A percentile compares a stretch with the other conserved stretches of the same genome.
phyloP scores from a whole-genome alignment of 2,888 invertebrate genomes.

The Trissoscelio sp. region DNA sequence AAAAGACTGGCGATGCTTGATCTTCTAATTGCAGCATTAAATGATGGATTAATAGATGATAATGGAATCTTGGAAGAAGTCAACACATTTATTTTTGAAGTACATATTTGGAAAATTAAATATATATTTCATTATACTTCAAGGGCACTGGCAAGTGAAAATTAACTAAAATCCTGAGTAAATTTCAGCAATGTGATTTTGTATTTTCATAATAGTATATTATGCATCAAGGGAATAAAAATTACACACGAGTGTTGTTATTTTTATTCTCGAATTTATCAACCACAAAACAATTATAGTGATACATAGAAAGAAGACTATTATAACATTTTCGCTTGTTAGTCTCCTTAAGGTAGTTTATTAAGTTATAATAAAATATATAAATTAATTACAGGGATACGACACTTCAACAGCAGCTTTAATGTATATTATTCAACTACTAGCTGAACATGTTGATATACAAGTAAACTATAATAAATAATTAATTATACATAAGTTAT shows the following conservation, averaged over 20 bases:
- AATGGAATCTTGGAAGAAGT: slow-evolving; percentile 71
- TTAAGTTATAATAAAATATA: not conserved
- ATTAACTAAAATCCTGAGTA: too few species aligned
- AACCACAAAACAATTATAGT: too few species aligned
- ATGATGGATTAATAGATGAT: slow-evolving; percentile 66
- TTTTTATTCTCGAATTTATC: too few species aligned
- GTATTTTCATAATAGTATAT: too few species aligned
- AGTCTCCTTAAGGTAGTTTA: not conserved
- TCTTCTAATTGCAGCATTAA: slow-evolving; percentile 66
- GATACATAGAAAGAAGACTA: too few species aligned
- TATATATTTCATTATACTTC: too few species aligned
- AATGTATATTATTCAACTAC: slow-evolving; percentile 84
- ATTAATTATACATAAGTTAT: slow-evolving; percentile 74
- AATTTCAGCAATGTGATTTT: too few species aligned
- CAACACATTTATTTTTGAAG: slow-evolving; percentile 72
- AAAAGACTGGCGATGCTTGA: slow-evolving; percentile 71
- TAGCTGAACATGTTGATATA: slow-evolving; percentile 84
- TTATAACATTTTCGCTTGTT: not conserved
- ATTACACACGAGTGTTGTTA: too few species aligned
- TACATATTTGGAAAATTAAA: slow-evolving; percentile 10
- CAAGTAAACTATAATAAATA: slow-evolving; percentile 78
- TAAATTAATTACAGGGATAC: slow-evolving; percentile 84
- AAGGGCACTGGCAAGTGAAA: too few species aligned
- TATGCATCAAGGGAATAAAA: too few species aligned
- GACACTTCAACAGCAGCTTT: slow-evolving; percentile 86